phyloP scores from a whole-genome alignment of 2,797 vertebrate species.

The Diplodus puntazzo region DNA sequence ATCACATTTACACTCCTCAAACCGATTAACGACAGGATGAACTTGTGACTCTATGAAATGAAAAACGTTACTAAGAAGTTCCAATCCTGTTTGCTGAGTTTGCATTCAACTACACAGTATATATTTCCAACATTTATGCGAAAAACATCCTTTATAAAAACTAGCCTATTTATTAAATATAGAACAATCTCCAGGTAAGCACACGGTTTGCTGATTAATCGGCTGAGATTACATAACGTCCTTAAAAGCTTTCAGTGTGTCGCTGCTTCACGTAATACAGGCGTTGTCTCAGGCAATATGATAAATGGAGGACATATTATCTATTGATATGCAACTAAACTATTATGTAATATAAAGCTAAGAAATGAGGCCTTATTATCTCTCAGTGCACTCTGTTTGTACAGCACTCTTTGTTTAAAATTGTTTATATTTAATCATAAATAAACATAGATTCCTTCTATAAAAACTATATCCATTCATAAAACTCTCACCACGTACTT shows the following conservation, averaged over 20 bases:
- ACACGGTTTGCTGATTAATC: conserved; percentile 73
- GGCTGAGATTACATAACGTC: conserved; percentile 68
- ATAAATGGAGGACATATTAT: conserved; percentile 63
- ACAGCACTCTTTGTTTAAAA: conserved; percentile 41
- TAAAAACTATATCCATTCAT: conserved; percentile 65
- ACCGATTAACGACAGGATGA: conserved; percentile 21
- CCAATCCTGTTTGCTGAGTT: conserved; percentile 47
- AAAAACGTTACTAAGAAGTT: conserved; percentile 23
- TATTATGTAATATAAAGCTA: conserved; percentile 60
- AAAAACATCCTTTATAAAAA: conserved; percentile 80
- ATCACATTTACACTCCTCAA: conserved; percentile 22
- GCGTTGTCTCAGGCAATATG: conserved; percentile 60
- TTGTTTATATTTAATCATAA: conserved; percentile 32
- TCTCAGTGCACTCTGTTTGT: conserved; percentile 24
- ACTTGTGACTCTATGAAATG: conserved; percentile 10
- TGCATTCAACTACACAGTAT: conserved; percentile 60
- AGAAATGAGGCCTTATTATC: conserved; percentile 48
- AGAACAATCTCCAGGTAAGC: conserved; percentile 77
- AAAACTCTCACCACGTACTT: conserved; percentile 45
- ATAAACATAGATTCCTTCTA: conserved; percentile 51
- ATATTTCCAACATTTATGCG: conserved; percentile 50
- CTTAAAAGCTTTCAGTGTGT: conserved; percentile 71
- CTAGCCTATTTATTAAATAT: conserved; percentile 82
- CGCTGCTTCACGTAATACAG: conserved; percentile 55
- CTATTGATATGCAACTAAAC: conserved; percentile 60